Evolutionary conservation across 2,888 invertebrate genomes (phyloP), one percentile per base, ranked within the genome.

Genomic region (Tinea semifulvella): DNA sequence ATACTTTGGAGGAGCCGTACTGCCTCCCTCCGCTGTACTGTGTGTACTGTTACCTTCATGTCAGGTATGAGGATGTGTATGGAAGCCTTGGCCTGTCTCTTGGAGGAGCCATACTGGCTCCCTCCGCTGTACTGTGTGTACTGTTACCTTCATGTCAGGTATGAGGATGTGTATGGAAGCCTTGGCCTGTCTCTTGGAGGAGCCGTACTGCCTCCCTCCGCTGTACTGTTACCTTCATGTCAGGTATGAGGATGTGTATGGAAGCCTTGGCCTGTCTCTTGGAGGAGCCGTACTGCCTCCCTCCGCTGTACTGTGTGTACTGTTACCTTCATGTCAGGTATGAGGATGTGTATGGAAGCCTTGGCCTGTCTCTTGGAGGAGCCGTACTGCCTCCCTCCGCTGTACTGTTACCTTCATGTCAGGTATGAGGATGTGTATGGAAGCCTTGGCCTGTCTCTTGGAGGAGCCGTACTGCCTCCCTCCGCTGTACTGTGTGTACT

Each of bases 381-480:
- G 4, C 98, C 98, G 74, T 98, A 97, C 63, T 93, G 90, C 83
- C 96, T 90, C 53, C 90, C 91, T 64, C 93, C 92, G 55, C 98
- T 96, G 51, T 89, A 88, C 44, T n/a, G n/a, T 36, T 19, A 39
- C 89, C 50, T 89, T 87, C 88, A 96, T 92, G 81, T 94, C 92
- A 0, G 97, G 96, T 53, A 97, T 94, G 44, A 97, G 83, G 61
- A 96, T 92, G 72, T 93, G 93, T 26, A 97, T 82, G 39, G 96
- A 94, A 52, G 89, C 89, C 46, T 90, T 85, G 19, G 98, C 98
- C 67, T 92, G 90, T 53, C 97, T 94, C 73, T 99, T 99, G 72
- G 95, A 96, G 47, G 92, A 91, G 7, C 98, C 98, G 68, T n/a
- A n/a, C n/a, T n/a, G n/a, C n/a, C 88, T 91, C 0, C 98, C 98